Conservation (phyloP, 2,797 vertebrate genomes). For the Psittacula derbiana region DNA sequence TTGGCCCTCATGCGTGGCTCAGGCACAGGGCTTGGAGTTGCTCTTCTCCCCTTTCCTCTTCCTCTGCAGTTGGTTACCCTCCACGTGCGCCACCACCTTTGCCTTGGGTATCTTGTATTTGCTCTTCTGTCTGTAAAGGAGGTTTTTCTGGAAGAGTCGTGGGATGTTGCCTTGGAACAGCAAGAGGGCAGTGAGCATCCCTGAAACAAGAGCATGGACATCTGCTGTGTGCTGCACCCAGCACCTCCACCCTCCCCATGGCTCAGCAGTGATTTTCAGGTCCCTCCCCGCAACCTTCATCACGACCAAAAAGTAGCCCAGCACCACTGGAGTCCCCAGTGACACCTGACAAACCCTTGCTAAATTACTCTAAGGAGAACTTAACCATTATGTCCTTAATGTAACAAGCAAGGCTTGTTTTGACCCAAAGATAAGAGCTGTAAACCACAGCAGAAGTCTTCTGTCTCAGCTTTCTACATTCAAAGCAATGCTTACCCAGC, state of each 20-base stretch:
- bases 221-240: fast-evolving
- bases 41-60: background rate
- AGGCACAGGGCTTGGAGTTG: background rate
- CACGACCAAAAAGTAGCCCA: background rate
- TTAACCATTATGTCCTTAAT: background rate
- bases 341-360: background rate
- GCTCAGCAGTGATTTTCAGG: background rate
- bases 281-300: background rate
- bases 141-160: slow-evolving; percentile 85
- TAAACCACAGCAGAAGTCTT: background rate
- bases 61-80: fast-evolving
- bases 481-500: background rate
- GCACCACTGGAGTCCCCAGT: background rate
- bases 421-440: background rate
- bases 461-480: background rate
- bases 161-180: slow-evolving; percentile 87
- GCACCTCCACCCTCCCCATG: fast-evolving
- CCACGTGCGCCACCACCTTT: background rate
- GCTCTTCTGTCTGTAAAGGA: slow-evolving; percentile 84
- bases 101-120: slow-evolving; percentile 82
- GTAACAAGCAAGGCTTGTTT: background rate
- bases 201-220: slow-evolving; percentile 57
- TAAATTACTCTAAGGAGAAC: background rate
- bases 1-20: fast-evolving
- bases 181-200: slow-evolving; percentile 85